phyloP scores from a whole-genome alignment of 1,140 invertebrate genomes.

The Drosophila rufa region DNA sequence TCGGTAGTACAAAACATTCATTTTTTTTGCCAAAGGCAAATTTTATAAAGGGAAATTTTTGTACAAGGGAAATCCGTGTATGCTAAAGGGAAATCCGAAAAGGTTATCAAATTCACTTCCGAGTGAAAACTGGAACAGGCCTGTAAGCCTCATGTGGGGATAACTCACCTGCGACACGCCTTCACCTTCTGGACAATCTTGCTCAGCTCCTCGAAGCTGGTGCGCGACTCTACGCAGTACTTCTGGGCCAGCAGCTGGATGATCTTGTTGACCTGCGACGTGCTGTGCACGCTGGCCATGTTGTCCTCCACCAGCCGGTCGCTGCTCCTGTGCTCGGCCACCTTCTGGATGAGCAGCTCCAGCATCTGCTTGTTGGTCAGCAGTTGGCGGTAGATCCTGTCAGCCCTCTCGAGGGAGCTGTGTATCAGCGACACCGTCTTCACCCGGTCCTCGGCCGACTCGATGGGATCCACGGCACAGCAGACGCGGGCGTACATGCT shows the following conservation, averaged over 20 bases:
- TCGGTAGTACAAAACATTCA: too few relatives aligned
- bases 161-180: conserved; percentile 89
- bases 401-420: conserved; percentile 95
- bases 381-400: conserved; percentile 96
- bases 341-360: conserved; percentile 87
- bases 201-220: conserved; percentile 97
- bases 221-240: conserved; percentile 97
- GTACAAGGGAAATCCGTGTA: too few relatives aligned
- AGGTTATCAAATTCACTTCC: too few relatives aligned
- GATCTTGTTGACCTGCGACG: conserved; percentile 91
- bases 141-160: too few relatives aligned
- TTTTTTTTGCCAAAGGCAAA: too few relatives aligned
- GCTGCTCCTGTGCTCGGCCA: conserved; percentile 80
- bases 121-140: too few relatives aligned
- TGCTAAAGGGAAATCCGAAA: too few relatives aligned
- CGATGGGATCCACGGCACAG: conserved; percentile 98
- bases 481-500: conserved; percentile 95
- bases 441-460: conserved; percentile 98
- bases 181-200: conserved; percentile 97
- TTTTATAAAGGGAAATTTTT: too few relatives aligned
- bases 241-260: conserved; percentile 95
- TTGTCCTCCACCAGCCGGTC: conserved; percentile 85
- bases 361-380: conserved; percentile 95
- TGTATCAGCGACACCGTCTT: conserved; percentile 97
- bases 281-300: conserved; percentile 85